Evolutionary conservation across 2,113 vertebrate species (phyloP), one percentile per base, ranked within the genome.

Genomic region (Lathamus discolor): DNA sequence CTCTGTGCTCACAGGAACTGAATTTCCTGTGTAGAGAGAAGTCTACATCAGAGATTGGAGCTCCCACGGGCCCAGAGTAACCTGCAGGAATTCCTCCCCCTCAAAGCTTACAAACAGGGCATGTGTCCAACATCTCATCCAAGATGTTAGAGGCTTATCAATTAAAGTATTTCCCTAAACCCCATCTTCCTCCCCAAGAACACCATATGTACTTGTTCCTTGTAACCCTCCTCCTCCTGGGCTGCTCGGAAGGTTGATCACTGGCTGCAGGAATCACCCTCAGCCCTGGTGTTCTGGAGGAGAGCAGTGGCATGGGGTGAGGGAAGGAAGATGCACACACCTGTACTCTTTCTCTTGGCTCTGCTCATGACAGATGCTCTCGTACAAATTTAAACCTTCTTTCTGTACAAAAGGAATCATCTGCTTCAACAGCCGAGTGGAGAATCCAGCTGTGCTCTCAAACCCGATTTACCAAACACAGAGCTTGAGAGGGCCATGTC

Each of bases 21-120:
- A 78, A 77, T 55, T 87, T 66, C 88, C 85, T 0, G 2, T n/a
- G 89, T 4, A 62, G 54, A 27, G 22, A 57, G 54, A 63, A 59
- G 18, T 57, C 79, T 24, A 17, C 35, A 18, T 41, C 17, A 0
- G 24, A 17, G 49, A 15, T 2, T 48, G 74, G 48, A 66, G 35
- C 2, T 72, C 70, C 61, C 68, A 5, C 0, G 1, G 11, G 67
- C n/a, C 44, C 74, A 4, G 6, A 22, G 54, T 5, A 64, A 35
- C 68, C 91, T 57, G 87, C 77, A 46, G 83, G 82, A 64, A 75
- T 96, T 89, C 61, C 91, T 86, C 57, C 83, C 31, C 75, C 75
- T 92, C 82, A 22, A 19, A 54, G 33, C 73, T 27, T 48, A 61
- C 43, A 14, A 23, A 17, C 0, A 5, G 74, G 69, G 37, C 51